Conservation (phyloP, 53 echinoderm and acorn worm species). For the Holothuria scabra region DNA sequence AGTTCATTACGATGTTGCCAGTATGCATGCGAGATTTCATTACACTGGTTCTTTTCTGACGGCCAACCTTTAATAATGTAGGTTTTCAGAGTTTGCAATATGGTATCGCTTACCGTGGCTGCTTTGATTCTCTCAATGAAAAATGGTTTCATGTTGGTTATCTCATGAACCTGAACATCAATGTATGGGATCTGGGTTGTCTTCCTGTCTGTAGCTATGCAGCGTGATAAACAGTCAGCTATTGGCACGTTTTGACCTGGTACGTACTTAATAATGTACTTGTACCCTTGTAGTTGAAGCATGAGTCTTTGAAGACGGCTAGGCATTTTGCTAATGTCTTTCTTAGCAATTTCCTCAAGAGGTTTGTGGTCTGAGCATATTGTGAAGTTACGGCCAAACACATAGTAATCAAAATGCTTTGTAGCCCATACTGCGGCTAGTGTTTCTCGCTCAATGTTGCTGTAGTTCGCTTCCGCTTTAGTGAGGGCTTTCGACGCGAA, state of each 20-base stretch:
- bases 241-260: constrained; percentile 32
- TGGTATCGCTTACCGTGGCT: constrained; percentile 33
- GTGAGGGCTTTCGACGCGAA: too few relatives aligned
- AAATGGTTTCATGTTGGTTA: constrained; percentile 46
- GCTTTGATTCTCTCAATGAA: constrained; percentile 33
- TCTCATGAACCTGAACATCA: constrained; percentile 34
- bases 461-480: too few relatives aligned
- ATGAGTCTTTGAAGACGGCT: constrained; percentile 28
- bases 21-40: constrained; percentile 43
- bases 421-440: constrained; percentile 45
- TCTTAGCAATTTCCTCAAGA: constrained; percentile 25
- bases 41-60: constrained; percentile 29
- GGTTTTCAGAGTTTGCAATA: background rate
- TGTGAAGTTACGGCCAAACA: too few relatives aligned
- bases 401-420: constrained; percentile 37
- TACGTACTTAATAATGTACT: constrained; percentile 42
- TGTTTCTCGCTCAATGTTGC: constrained; percentile 51
- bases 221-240: constrained; percentile 31
- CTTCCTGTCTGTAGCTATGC: constrained; percentile 26
- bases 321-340: constrained; percentile 54
- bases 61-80: constrained; percentile 20
- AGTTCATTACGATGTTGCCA: constrained; percentile 41
- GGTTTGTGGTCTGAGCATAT: constrained; percentile 56
- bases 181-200: too few relatives aligned
- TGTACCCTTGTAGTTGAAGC: constrained; percentile 40